Evolutionary conservation across 1,140 invertebrate genomes (phyloP).

Genomic region (Drosophila tristis): DNA sequence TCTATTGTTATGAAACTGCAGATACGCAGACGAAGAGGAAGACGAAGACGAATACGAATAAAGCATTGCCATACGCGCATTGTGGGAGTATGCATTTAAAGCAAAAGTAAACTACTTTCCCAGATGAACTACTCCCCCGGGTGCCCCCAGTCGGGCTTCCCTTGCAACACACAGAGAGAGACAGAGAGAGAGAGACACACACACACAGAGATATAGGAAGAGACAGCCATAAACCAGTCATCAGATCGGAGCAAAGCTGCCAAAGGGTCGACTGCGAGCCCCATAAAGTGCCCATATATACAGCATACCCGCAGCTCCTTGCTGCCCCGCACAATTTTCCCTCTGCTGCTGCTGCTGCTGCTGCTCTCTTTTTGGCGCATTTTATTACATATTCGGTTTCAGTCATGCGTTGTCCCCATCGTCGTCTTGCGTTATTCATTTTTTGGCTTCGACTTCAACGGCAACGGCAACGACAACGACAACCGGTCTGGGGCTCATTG

Average conservation of each 20-base stretch:
- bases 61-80: not conserved
- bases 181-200: no score
- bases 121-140: not conserved
- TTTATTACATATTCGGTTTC: slow-evolving; percentile 65
- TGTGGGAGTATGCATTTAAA: not conserved
- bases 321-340: slow-evolving; percentile 19
- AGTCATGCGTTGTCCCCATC: slow-evolving; percentile 62
- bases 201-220: no score
- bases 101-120: slow-evolving; percentile 6
- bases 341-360: slow-evolving; percentile 1
- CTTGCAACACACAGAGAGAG: no score
- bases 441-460: slow-evolving; percentile 36
- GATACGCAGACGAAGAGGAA: no score
- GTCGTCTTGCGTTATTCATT: slow-evolving; percentile 75
- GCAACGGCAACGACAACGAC: no score
- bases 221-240: no score
- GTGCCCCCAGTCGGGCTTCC: no score
- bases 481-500: slow-evolving; percentile 37
- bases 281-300: no score
- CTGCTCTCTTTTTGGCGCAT: slow-evolving; percentile 51
- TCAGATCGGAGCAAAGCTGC: no score
- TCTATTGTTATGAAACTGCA: no score
- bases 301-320: slow-evolving; percentile 20
- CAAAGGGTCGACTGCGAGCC: no score
- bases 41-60: not conserved